Evolutionary conservation across 2,113 vertebrate species (phyloP).

Genomic region (Etheostoma cragini): DNA sequence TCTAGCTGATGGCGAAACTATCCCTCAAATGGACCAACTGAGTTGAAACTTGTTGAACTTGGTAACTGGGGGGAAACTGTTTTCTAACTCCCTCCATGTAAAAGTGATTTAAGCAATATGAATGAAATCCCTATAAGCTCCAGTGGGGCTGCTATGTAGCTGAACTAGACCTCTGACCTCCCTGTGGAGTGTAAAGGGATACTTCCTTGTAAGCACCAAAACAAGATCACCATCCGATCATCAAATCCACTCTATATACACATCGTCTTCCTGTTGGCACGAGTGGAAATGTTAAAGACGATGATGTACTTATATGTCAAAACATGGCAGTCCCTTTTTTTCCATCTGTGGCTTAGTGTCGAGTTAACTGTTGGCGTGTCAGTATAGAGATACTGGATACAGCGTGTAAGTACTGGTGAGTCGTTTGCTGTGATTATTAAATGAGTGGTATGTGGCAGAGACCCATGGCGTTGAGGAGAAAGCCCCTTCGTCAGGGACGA

Average conservation of each 20-base stretch:
- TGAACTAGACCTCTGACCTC: conserved; percentile 15
- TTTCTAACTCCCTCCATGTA: background rate
- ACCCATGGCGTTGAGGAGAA: conserved; percentile 25
- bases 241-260: background rate
- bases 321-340: conserved; percentile 18
- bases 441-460: conserved; percentile 15
- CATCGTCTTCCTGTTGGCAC: conserved; percentile 8
- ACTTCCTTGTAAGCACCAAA: background rate
- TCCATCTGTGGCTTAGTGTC: background rate
- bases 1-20: background rate
- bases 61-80: background rate
- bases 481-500: conserved; percentile 14
- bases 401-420: background rate
- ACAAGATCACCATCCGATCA: conserved; percentile 3
- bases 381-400: background rate
- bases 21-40: background rate
- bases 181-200: background rate
- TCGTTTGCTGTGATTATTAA: conserved; percentile 43
- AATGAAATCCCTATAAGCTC: background rate
- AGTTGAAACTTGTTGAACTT: background rate
- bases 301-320: conserved; percentile 6
- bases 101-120: background rate
- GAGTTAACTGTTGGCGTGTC: conserved; percentile 8
- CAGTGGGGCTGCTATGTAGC: background rate
- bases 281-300: conserved; percentile 10